Base-by-base conservation (phyloP, 2,888 invertebrate species). In the Diarsia mendica region DNA sequence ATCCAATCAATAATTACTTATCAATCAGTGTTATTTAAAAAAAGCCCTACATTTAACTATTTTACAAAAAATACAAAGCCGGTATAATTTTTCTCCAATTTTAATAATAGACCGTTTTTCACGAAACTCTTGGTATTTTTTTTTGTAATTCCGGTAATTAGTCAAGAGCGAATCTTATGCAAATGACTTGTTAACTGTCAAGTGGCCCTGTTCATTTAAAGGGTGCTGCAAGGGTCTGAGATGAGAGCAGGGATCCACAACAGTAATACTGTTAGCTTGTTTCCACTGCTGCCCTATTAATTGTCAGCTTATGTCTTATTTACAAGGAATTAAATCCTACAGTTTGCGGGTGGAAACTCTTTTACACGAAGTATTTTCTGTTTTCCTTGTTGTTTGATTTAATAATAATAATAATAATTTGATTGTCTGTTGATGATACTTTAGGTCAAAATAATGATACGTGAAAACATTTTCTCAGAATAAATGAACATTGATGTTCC, bases 121-220 rank as follows among this genome's bases (percentile, higher is more conserved):
- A 49, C 58, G 64, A 61, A 80, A 70, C 61, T 79, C 75, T 82
- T 82, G 63, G 68, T 67, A 77, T 73, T 67, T 61, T 67, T 61
- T 87, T 90, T 89, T 89, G 84, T 84, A 90, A 91, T 90, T 90
- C 89, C 81, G 77, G 88, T 90, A 92, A 94, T 94, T 93, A 93
- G 91, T 93, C 91, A 90, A 89, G 89, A 65, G 88, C 78, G 87
- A 91, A 92, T 93, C 92, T 91, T 91, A 93, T 94, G 93, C 92
- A 93, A 94, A 94, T 93, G 80, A 87, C 89, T 91, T 90, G 91
- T 91, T 92, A 93, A 93, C 92, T 92, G 91, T 91, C 81, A 86
- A 87, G 89, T 90, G 88, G 85, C 88, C 87, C 88, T 89, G 89
- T 92, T 92, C 89, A 91, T 92, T 89, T 89, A 89, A 91, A 91